Percentiles rank a stretch among this genome's conserved stretches.
phyloP scores from a whole-genome alignment of 2,888 invertebrate species.

The Tromatobia lineatoria region DNA sequence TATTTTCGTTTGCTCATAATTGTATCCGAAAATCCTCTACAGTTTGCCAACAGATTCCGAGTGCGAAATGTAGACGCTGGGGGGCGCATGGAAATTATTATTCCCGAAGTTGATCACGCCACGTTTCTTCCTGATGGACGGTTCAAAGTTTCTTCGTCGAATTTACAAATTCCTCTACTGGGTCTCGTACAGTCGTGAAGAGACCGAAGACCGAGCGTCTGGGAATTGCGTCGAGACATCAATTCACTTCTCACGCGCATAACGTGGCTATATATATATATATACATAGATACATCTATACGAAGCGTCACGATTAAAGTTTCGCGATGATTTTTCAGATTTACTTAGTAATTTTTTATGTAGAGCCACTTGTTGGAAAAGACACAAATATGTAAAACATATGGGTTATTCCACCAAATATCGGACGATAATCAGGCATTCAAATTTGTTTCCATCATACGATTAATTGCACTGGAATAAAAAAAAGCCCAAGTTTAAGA shows the following conservation, averaged over 20 bases:
- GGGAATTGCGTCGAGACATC: conserved; percentile 16
- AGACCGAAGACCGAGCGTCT: not conserved
- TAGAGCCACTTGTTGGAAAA: too few species aligned
- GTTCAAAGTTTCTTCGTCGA: conserved; percentile 81
- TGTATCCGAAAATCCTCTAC: not conserved
- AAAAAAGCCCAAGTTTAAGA: too few species aligned
- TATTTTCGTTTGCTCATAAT: conserved; percentile 18
- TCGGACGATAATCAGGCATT: too few species aligned
- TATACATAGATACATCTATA: not conserved
- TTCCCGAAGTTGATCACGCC: conserved; percentile 77
- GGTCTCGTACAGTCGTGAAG: conserved; percentile 23
- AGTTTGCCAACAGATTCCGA: not conserved
- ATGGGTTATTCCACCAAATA: too few species aligned
- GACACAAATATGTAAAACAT: too few species aligned
- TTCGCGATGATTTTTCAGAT: too few species aligned
- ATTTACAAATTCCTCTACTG: conserved; percentile 81
- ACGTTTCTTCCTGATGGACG: conserved; percentile 79
- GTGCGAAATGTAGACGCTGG: conserved; percentile 6
- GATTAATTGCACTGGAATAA: too few species aligned
- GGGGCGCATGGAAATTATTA: conserved; percentile 75
- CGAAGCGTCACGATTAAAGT: too few species aligned
- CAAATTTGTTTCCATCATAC: too few species aligned
- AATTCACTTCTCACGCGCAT: not conserved
- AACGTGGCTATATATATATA: not conserved
- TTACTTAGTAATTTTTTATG: too few species aligned